phyloP scores from a whole-genome alignment of 2,888 invertebrate genomes.

The Pandemis cinnamomeana region DNA sequence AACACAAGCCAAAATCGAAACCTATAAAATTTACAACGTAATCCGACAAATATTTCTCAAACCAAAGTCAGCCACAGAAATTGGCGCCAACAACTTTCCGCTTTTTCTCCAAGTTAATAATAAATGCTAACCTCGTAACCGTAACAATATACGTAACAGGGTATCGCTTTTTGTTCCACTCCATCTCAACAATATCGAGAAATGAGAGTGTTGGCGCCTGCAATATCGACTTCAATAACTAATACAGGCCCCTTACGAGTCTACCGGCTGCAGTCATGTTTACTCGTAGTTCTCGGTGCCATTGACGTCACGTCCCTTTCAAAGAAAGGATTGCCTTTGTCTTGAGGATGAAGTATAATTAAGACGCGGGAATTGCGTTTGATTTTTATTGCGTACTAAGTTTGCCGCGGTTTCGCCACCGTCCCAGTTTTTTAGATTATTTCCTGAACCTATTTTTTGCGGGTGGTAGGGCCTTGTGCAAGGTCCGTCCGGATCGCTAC shows the following conservation, averaged over 20 bases:
- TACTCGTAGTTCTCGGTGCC: background rate
- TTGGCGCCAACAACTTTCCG: constrained; percentile 53
- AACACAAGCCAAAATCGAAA: background rate
- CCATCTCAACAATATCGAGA: constrained; percentile 29
- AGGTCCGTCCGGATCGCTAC: too few species aligned
- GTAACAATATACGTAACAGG: constrained; percentile 20
- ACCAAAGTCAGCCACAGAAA: constrained; percentile 68
- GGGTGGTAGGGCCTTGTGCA: too few species aligned
- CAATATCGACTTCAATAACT: constrained; percentile 14
- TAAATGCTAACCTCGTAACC: constrained; percentile 47
- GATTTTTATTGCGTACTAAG: background rate
- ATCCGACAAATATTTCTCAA: constrained; percentile 60
- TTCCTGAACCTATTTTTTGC: too few species aligned
- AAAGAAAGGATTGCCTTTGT: background rate
- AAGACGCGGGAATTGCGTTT: background rate
- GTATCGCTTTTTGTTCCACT: constrained; percentile 32
- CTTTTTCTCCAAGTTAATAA: constrained; percentile 51
- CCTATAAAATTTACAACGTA: background rate
- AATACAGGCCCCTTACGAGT: constrained; percentile 30
- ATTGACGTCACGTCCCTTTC: constrained; percentile 4
- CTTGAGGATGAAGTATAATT: background rate
- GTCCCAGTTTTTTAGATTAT: too few species aligned
- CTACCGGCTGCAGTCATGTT: constrained; percentile 8
- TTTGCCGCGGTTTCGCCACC: too few species aligned
- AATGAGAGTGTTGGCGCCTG: constrained; percentile 35